Evolutionary conservation across 2,797 vertebrate species (phyloP), one percentile per base, ranked within the genome.

Genomic region (Gymnoscopelus braueri): DNA sequence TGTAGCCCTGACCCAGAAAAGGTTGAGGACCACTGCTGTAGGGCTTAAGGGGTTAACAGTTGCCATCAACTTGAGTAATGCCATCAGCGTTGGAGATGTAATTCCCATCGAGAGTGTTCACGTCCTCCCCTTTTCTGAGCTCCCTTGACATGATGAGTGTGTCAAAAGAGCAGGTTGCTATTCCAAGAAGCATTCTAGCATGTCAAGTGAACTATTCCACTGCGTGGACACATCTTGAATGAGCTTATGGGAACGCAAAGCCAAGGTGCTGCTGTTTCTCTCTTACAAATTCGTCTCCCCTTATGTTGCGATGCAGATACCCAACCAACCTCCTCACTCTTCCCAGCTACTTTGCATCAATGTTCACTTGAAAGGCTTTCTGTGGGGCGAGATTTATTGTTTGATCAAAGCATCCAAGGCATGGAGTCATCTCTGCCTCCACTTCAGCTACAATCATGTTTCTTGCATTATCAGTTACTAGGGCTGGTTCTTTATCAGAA

Each of bases 341-440:
- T 15, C 63, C 60, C 9, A 49, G 48, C 15, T 68, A n/a, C 69
- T 14, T 63, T 39, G n/a, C 64, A 35, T 24, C 54, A 39, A 60
- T 54, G 55, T 72, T 29, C 10, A 68, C 55, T 60, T 77, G 54
- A 12, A 76, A 71, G 4, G 68, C 54, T 65, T 57, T 71, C 49
- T 57, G 57, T 50, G 54, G 39, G 47, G 49, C 59, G 19, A 63
- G 53, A 32, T 63, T 69, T 69, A 75, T 35, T 26, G 61, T 64
- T 19, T 63, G 63, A 7, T 56, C 67, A 56, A 69, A 60, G 56
- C 48, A 68, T 0, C 12, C 5, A 5, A 67, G 12, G 60, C 71
- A 60, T 44, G 62, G 69, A 6, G 6, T 49, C 54, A 76, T 71
- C 32, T 67, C 49, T 48, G 64, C 64, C 54, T 57, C 63, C n/a